Conservation (phyloP, 2,888 invertebrate species). For the Bombyx huttoni region DNA sequence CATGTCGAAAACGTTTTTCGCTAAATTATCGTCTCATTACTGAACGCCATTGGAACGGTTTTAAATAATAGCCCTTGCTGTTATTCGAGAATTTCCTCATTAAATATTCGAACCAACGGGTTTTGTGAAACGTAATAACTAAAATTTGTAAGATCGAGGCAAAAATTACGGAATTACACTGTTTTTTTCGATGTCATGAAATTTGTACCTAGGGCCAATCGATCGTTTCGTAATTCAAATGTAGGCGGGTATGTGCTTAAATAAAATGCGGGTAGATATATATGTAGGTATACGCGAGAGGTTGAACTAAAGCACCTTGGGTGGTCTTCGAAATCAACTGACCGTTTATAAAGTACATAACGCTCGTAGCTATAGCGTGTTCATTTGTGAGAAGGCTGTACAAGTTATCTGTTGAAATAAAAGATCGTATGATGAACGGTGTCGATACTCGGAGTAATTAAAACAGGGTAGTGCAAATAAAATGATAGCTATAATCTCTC, state of each 20-base stretch:
- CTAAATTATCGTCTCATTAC: slow-evolving; percentile 54
- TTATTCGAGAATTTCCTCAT: slow-evolving; percentile 47
- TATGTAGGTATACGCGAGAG: slow-evolving; percentile 27
- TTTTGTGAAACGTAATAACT: slow-evolving; percentile 42
- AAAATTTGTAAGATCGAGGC: slow-evolving; percentile 56
- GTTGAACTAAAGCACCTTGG: slow-evolving; percentile 45
- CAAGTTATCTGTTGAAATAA: slow-evolving; percentile 53
- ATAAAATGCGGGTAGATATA: slow-evolving; percentile 12
- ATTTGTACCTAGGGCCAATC: slow-evolving; percentile 17
- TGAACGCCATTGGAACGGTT: slow-evolving; percentile 25
- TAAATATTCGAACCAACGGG: slow-evolving; percentile 39
- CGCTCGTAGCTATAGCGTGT: slow-evolving; percentile 23
- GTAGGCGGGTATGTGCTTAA: slow-evolving; percentile 13
- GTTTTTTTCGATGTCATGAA: slow-evolving; percentile 18
- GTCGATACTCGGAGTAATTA: slow-evolving; percentile 45
- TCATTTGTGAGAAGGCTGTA: slow-evolving; percentile 30
- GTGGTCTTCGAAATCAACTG: slow-evolving; percentile 59
- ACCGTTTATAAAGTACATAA: slow-evolving; percentile 51
- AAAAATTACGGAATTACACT: slow-evolving; percentile 60
- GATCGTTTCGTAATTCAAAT: slow-evolving; percentile 10
- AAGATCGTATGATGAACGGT: slow-evolving; percentile 40
- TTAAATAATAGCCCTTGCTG: slow-evolving; percentile 31
- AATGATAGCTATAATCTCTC: background rate
- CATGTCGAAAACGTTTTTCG: slow-evolving; percentile 23
- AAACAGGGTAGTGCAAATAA: slow-evolving; percentile 13